Base-by-base conservation (phyloP, 2,113 vertebrate genomes). In the Genyomyrus donnyi region DNA sequence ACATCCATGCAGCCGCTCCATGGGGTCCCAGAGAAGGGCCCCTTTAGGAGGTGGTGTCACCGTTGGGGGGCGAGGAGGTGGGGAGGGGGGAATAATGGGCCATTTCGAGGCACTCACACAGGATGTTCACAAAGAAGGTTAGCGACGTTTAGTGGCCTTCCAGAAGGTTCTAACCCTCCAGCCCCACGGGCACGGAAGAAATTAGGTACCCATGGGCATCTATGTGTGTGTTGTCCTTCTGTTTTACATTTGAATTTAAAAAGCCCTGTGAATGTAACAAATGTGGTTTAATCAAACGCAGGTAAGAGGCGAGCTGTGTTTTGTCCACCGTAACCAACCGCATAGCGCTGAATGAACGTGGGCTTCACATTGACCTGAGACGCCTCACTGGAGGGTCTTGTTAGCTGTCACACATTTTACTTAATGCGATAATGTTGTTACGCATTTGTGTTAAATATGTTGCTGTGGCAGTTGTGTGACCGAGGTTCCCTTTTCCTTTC, bases 1-100 rank as follows among this genome's bases (percentile, higher is more conserved):
- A 92, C 93, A 93, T 94, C 93, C 92, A 92, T 93, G 92, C 91
- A 89, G 94, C 90, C 93, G 90, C 90, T 91, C 91, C 88, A 35
- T 48, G 87, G 92, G 92, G 77, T 91, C 74, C 48, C 42, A 45
- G 83, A 19, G 89, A 86, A 74, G 19, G 39, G 21, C 80, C 45
- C 42, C 24, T 85, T 10, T 4, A 19, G 83, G 42, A 49, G 45
- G 45, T 5, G 39, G 9, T 24, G 45, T 45, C 83, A 24, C 83
- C 10, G 19, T 31, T 11, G n/a, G 45, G 42, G 83, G 39, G 27
- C 92, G 90, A 91, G 91, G 95, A 93, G 90, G 90, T 94, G 88
- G 89, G 89, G 56, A 89, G 80, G 90, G 58, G 89, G 89, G 58
- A 90, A 27, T 66, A 88, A 66, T 58, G 85, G 89, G 77, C 90